These are phyloP conservation scores for Saguinus midas DNA, from an alignment of 2,113 vertebrate species.

Conservation along the genomic window DNA sequence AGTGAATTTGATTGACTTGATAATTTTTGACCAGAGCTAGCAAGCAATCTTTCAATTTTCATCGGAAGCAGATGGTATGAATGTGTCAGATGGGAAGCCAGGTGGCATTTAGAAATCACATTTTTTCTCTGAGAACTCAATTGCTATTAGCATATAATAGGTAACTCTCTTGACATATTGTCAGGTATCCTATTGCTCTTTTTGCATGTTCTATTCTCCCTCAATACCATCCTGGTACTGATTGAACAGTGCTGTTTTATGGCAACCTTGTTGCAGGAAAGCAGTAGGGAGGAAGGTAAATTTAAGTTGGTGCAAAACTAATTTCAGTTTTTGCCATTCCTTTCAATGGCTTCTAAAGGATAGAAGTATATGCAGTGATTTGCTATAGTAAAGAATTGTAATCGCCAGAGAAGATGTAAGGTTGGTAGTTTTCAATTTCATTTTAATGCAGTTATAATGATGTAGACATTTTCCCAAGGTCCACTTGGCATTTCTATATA, in stretches of 20 bases:
- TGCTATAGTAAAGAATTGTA: not conserved
- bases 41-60: constrained; percentile 31
- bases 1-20: constrained; percentile 1
- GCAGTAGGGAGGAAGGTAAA: not conserved
- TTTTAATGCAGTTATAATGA: constrained; percentile 18
- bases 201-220: not conserved
- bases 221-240: not conserved
- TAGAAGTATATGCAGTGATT: not conserved
- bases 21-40: not conserved
- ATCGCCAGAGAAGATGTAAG: not conserved
- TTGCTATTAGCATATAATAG: constrained; percentile 49
- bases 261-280: constrained; percentile 13
- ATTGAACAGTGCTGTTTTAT: constrained; percentile 15
- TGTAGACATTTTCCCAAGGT: constrained; percentile 31
- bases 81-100: constrained; percentile 45
- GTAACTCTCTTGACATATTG: constrained; percentile 33
- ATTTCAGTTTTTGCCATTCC: too few species aligned
- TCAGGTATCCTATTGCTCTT: not conserved
- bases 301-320: not conserved
- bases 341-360: not conserved
- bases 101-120: constrained; percentile 48
- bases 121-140: constrained; percentile 53
- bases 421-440: constrained; percentile 41
- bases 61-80: constrained; percentile 28
- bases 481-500: not conserved